Evolutionary conservation across 2,113 vertebrate species (phyloP).

Genomic region (Ciconia stormi): DNA sequence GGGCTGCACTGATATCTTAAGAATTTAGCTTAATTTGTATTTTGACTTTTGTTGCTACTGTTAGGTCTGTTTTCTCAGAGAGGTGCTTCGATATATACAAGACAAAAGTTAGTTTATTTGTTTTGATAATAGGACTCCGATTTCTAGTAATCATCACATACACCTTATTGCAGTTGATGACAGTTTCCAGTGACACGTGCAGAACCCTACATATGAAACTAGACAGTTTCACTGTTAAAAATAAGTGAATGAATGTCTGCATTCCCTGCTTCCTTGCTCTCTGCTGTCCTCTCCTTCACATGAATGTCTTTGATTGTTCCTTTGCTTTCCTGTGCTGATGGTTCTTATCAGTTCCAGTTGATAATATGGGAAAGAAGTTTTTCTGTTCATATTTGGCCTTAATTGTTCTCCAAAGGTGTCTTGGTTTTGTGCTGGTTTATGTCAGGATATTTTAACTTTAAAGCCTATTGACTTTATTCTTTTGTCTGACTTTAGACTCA

Average conservation of each 20-base stretch:
- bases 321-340: neutral
- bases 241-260: neutral
- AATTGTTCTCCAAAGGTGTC: neutral
- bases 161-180: neutral
- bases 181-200: neutral
- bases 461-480: constrained; percentile 15
- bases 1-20: neutral
- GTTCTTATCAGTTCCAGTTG: neutral
- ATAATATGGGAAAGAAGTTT: neutral
- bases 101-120: neutral
- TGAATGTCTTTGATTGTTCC: neutral
- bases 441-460: neutral
- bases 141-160: neutral
- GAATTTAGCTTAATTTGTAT: neutral
- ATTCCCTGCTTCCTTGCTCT: neutral
- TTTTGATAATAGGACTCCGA: neutral
- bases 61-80: neutral
- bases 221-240: neutral
- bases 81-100: neutral
- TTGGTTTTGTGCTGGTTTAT: constrained; percentile 5
- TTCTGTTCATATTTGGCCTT: neutral
- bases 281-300: neutral
- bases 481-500: constrained; percentile 76
- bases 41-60: neutral
- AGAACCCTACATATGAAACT: neutral